A percentile compares a stretch with the other conserved stretches of the same genome.
Conservation (phyloP, 2,113 vertebrate species). For the Setophaga coronata region DNA sequence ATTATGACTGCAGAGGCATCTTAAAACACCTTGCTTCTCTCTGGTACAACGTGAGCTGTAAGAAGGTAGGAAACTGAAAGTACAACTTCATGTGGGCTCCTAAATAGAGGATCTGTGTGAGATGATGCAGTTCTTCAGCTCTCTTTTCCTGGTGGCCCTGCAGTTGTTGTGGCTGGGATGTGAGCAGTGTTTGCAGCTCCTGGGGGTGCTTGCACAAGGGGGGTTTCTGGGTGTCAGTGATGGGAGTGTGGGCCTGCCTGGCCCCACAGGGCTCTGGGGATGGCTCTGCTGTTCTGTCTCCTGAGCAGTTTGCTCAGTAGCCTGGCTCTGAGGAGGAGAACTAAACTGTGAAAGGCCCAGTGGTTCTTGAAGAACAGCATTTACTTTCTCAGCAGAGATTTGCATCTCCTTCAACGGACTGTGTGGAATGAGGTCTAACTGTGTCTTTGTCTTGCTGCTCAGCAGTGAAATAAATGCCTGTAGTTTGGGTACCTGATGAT, state of each 20-base stretch:
- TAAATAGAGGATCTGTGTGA: not conserved
- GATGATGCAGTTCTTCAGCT: not conserved
- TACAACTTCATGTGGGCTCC: not conserved
- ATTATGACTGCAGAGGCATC: not conserved
- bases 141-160: not conserved
- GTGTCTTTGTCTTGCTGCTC: not conserved
- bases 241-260: accelerated
- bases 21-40: not conserved
- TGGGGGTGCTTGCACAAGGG: not conserved
- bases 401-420: not conserved
- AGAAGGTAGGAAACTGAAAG: not conserved
- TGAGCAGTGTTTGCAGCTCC: not conserved
- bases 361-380: not conserved
- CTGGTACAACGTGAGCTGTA: not conserved
- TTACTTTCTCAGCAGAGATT: not conserved
- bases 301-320: not conserved
- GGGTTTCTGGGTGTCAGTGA: not conserved
- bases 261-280: accelerated
- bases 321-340: not conserved
- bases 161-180: not conserved
- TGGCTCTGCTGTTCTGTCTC: not conserved
- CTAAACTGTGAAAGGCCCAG: not conserved
- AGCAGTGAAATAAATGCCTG: not conserved
- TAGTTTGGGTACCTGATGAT: not conserved
- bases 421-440: not conserved